Conservation (phyloP, 2,797 vertebrate genomes). For the Luscinia luscinia region DNA sequence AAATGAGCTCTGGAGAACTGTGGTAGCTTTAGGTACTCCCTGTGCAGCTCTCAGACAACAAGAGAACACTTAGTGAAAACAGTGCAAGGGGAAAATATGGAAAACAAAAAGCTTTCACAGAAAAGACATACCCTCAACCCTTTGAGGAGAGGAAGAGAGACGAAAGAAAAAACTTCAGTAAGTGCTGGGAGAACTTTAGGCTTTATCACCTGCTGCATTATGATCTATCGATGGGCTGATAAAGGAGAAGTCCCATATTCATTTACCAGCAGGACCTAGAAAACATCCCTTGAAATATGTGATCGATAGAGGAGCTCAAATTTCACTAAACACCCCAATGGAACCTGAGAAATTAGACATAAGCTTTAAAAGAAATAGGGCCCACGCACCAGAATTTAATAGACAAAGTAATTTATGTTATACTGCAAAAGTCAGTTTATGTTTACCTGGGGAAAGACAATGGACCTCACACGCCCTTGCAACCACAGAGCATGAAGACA, state of each 20-base stretch:
- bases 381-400: background rate
- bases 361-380: background rate
- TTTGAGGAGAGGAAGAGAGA: background rate
- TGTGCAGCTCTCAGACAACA: background rate
- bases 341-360: background rate
- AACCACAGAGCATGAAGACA: background rate
- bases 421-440: background rate
- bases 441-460: background rate
- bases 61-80: background rate
- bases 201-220: background rate
- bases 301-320: background rate
- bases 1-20: background rate
- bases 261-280: background rate
- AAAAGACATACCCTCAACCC: background rate
- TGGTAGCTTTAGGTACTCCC: accelerated
- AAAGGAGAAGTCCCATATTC: background rate
- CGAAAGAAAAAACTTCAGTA: background rate
- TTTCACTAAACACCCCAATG: background rate
- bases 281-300: background rate
- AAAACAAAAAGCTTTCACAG: background rate
- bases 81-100: background rate
- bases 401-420: background rate
- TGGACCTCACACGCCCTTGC: background rate
- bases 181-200: background rate
- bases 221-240: background rate